Percentiles rank a stretch among this genome's conserved stretches.
phyloP scores from a whole-genome alignment of 2,113 vertebrate genomes.

The Saccopteryx leptura region DNA sequence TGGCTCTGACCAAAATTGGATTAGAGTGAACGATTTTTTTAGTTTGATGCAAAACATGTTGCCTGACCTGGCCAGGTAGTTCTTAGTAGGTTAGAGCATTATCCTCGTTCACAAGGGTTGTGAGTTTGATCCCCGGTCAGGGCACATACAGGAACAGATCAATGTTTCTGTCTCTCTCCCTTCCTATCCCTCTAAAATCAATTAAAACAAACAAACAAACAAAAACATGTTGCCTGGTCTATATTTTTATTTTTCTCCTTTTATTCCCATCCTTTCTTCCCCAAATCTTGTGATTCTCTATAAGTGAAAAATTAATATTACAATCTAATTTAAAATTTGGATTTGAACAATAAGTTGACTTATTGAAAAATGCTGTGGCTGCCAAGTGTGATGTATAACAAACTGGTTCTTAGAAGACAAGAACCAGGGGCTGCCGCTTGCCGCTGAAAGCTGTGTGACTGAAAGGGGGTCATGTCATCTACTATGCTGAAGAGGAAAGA shows the following conservation, averaged over 20 bases:
- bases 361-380: neutral
- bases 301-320: neutral
- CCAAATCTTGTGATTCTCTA: neutral
- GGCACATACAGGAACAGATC: no score
- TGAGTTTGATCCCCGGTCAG: no score
- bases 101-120: no score
- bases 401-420: neutral
- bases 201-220: no score
- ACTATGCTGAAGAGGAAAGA: neutral
- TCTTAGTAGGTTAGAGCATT: no score
- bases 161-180: no score
- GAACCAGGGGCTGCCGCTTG: no score
- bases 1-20: neutral
- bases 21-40: neutral
- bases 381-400: neutral
- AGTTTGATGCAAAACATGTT: neutral
- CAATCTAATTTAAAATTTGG: constrained; percentile 20
- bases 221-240: neutral
- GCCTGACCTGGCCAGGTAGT: neutral
- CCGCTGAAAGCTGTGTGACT: neutral
- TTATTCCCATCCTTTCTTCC: neutral
- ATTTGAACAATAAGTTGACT: neutral
- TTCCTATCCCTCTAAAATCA: no score
- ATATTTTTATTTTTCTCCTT: neutral
- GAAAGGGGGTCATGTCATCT: neutral